Conservation (phyloP, 2,888 invertebrate species). For the Phoenoteleia sp. region DNA sequence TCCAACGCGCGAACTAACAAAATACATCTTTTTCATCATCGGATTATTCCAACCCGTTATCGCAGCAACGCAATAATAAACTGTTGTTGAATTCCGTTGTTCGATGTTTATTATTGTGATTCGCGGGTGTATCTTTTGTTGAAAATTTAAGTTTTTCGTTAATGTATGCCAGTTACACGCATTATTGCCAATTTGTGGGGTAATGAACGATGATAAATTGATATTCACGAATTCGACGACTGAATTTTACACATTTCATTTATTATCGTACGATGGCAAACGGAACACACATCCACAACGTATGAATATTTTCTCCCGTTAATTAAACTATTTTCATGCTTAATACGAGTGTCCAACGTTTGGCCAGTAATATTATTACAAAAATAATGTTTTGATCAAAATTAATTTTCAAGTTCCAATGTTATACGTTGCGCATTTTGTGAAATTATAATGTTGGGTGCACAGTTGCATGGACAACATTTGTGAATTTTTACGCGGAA, state of each 20-base stretch:
- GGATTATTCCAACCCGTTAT: conserved; percentile 35
- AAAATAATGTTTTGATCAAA: conserved; percentile 29
- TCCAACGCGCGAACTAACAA: neutral
- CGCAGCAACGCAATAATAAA: conserved; percentile 44
- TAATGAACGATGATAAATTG: conserved; percentile 64
- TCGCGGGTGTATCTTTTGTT: conserved; percentile 51
- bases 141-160: conserved; percentile 56
- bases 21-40: conserved; percentile 27
- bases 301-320: conserved; percentile 58
- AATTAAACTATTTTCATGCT: conserved; percentile 57
- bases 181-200: conserved; percentile 63
- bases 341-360: conserved; percentile 35
- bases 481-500: too few relatives aligned
- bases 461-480: neutral
- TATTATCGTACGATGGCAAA: conserved; percentile 38
- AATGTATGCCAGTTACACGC: conserved; percentile 60
- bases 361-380: conserved; percentile 31
- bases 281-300: conserved; percentile 13
- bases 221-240: conserved; percentile 58
- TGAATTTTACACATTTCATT: conserved; percentile 62
- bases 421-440: conserved; percentile 8
- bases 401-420: conserved; percentile 38
- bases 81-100: conserved; percentile 41
- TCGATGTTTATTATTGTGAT: conserved; percentile 46
- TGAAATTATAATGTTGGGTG: conserved; percentile 1